Conservation (phyloP, 2,888 invertebrate species). For the Eulithis prunata region DNA sequence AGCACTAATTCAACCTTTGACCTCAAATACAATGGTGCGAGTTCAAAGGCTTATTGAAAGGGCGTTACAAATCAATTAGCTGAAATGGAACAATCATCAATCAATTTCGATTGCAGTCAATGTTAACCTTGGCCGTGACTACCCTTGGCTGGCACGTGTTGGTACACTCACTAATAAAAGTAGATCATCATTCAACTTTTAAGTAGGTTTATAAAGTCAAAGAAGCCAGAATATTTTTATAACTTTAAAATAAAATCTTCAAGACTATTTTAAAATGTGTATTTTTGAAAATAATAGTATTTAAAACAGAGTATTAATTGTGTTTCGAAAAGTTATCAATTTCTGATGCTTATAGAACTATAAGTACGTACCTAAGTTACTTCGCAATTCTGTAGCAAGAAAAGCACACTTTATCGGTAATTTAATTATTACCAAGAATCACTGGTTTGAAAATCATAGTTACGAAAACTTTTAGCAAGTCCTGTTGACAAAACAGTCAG, state of each 20-base stretch:
- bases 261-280: no score
- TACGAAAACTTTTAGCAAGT: not conserved
- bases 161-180: not conserved
- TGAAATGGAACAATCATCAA: constrained; percentile 20
- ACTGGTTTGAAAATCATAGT: not conserved
- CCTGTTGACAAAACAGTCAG: constrained; percentile 2
- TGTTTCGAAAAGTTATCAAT: no score
- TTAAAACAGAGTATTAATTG: no score
- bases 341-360: no score
- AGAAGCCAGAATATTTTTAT: no score
- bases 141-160: constrained; percentile 13
- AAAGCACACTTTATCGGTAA: not conserved
- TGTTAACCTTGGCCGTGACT: constrained; percentile 20
- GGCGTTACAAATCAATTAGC: constrained; percentile 18
- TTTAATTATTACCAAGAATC: not conserved
- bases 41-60: constrained; percentile 10
- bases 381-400: no score
- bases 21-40: not conserved
- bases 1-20: not conserved
- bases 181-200: no score
- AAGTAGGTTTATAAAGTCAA: no score
- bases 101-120: constrained; percentile 15
- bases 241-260: no score
- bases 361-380: no score
- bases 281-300: no score